Conservation (phyloP, 1,140 invertebrate species). For the Drosophila rufa region DNA sequence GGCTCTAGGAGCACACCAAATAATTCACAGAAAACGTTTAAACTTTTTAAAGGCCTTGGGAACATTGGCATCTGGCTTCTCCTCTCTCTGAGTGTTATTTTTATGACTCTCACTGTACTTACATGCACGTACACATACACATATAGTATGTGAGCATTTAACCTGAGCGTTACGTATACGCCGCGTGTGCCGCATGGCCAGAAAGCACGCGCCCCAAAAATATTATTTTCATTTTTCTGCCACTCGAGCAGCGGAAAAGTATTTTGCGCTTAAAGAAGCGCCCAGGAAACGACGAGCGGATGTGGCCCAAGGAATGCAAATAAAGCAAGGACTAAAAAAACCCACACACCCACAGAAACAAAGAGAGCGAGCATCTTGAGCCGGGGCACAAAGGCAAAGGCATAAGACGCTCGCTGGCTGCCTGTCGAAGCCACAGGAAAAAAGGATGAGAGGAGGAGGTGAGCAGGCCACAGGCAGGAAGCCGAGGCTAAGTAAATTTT, state of each 20-base stretch:
- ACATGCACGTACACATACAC: not conserved
- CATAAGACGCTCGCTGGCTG: slow-evolving; percentile 24
- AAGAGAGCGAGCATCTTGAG: slow-evolving; percentile 28
- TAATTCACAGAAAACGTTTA: not conserved
- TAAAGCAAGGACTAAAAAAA: slow-evolving; percentile 54
- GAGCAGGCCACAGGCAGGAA: slow-evolving; percentile 1
- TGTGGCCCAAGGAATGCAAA: slow-evolving; percentile 79
- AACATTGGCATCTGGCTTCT: not conserved
- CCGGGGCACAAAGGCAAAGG: slow-evolving; percentile 35
- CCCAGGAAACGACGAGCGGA: slow-evolving; percentile 67
- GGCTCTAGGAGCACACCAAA: not conserved
- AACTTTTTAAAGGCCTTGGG: slow-evolving; percentile 4
- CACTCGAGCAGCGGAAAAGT: slow-evolving; percentile 64
- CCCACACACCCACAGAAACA: slow-evolving; percentile 1
- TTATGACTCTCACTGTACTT: slow-evolving; percentile 22
- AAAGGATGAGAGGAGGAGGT: not conserved
- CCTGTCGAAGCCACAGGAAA: slow-evolving; percentile 40
- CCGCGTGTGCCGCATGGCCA: slow-evolving; percentile 51
- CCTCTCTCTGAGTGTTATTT: not conserved
- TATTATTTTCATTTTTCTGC: slow-evolving; percentile 71
- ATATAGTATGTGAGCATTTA: slow-evolving; percentile 36
- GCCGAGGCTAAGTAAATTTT: slow-evolving; percentile 76
- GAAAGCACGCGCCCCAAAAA: slow-evolving; percentile 73
- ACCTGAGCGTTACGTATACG: slow-evolving; percentile 58
- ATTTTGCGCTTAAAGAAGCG: slow-evolving; percentile 80